phyloP scores from a whole-genome alignment of 30 jellyfish, hydroid and myxozoan species.

The Phacellophora camtschatica region DNA sequence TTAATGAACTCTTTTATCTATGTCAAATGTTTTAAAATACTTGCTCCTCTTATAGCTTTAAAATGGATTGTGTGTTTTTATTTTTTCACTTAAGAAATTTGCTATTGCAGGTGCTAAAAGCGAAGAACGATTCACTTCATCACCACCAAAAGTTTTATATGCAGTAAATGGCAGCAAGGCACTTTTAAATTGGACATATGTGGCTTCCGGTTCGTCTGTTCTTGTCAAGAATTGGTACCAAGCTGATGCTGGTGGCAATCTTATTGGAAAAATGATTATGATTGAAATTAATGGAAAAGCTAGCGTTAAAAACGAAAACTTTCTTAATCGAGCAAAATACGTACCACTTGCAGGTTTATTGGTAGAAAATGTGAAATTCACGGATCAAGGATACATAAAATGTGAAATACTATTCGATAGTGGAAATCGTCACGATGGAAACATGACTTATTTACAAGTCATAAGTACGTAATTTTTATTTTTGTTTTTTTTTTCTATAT shows the following conservation, averaged over 20 bases:
- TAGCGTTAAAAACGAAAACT: not conserved
- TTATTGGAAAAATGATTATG: not conserved
- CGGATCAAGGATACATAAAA: slow-evolving; percentile 36
- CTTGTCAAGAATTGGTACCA: slow-evolving; percentile 19
- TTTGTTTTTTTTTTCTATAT: not conserved
- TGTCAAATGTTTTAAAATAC: too few species aligned
- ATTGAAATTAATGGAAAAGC: not conserved
- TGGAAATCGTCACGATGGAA: not conserved
- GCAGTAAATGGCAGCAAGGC: slow-evolving; percentile 24
- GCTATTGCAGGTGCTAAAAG: too few species aligned
- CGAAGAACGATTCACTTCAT: not conserved
- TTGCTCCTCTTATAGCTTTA: too few species aligned
- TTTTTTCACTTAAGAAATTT: too few species aligned
- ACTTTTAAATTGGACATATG: slow-evolving; percentile 37
- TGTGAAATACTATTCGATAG: not conserved
- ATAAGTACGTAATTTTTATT: slow-evolving; percentile 51
- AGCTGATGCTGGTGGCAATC: slow-evolving; percentile 24
- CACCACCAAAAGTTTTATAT: slow-evolving; percentile 24
- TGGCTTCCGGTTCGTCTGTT: not conserved
- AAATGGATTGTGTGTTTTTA: too few species aligned
- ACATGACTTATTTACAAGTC: slow-evolving; percentile 1
- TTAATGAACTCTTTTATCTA: too few species aligned
- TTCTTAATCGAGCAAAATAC: slow-evolving; percentile 1
- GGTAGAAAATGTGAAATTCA: not conserved
- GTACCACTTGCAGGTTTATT: slow-evolving; percentile 43